Conservation (phyloP, 2,113 vertebrate species). For the Dolichallabes microphthalmus region DNA sequence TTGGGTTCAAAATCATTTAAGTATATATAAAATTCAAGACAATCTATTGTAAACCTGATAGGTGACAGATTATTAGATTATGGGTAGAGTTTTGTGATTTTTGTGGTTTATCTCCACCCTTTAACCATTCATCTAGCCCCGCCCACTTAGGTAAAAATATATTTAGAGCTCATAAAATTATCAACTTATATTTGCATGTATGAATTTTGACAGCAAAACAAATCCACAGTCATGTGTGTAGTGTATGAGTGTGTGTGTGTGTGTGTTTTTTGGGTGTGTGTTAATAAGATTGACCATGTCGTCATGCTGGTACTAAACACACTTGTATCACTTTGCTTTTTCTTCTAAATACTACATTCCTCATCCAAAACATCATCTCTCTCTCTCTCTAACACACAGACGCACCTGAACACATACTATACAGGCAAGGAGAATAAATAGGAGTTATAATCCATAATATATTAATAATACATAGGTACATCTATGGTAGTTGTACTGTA, state of each 20-base stretch:
- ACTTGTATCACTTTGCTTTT: conserved; percentile 33
- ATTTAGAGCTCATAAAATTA: not conserved
- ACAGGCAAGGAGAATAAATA: conserved; percentile 68
- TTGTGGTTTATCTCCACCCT: not conserved
- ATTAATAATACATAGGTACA: conserved; percentile 48
- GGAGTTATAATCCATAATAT: conserved; percentile 50
- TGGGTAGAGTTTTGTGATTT: not conserved
- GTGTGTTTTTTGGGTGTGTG: not conserved
- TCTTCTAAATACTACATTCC: conserved; percentile 55
- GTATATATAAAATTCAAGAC: too few species aligned
- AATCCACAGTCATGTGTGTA: not conserved
- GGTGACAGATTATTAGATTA: not conserved
- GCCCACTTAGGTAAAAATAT: not conserved
- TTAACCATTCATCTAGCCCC: not conserved
- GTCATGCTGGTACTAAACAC: conserved; percentile 55
- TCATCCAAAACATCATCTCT: conserved; percentile 56
- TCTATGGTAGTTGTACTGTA: conserved; percentile 34
- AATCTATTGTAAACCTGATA: not conserved
- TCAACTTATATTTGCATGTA: not conserved
- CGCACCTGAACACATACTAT: conserved; percentile 66
- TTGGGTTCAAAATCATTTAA: too few species aligned
- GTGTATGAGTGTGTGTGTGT: not conserved
- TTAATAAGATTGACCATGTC: conserved; percentile 45
- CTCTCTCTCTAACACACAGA: conserved; percentile 33
- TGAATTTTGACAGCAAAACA: not conserved